A percentile compares a stretch with the other conserved stretches of the same genome.
These are phyloP conservation scores for Lypha dubia DNA, from an alignment of 2,888 invertebrate genomes.

Conservation along the genomic window DNA sequence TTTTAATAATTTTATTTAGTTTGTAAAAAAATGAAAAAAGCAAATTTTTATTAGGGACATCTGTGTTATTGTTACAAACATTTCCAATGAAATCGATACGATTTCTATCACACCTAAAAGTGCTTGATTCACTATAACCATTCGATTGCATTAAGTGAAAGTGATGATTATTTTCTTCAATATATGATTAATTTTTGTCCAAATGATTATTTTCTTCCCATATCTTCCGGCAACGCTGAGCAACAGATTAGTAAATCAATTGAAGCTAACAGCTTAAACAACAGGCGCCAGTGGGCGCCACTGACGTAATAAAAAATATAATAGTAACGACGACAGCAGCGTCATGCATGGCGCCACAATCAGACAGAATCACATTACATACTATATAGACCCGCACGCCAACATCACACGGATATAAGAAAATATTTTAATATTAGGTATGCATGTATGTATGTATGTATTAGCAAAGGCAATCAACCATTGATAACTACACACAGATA, in stretches of 20 bases:
- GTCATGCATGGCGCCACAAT: conserved; percentile 82
- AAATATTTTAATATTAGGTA: conserved; percentile 29
- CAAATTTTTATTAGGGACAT: too few relatives aligned
- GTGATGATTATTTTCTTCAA: too few relatives aligned
- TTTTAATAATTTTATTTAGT: too few relatives aligned
- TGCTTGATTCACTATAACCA: too few relatives aligned
- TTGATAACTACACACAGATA: conserved; percentile 40
- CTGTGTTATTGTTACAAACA: too few relatives aligned
- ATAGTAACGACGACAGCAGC: conserved; percentile 81
- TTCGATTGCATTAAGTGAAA: too few relatives aligned
- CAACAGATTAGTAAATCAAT: conserved; percentile 73
- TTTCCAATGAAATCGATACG: too few relatives aligned
- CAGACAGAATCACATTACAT: conserved; percentile 42
- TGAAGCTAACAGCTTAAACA: conserved; percentile 74
- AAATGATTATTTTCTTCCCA: too few relatives aligned
- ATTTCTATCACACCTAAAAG: too few relatives aligned
- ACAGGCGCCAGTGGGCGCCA: conserved; percentile 83
- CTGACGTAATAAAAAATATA: conserved; percentile 83
- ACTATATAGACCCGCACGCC: conserved; percentile 38
- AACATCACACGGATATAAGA: conserved; percentile 28
- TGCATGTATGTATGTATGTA: neutral
- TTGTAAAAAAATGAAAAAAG: too few relatives aligned
- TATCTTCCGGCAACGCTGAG: too few relatives aligned
- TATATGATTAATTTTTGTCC: too few relatives aligned
- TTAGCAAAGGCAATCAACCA: conserved; percentile 31